Conservation (phyloP, 2,888 invertebrate species). For the Phyto melanocephala region DNA sequence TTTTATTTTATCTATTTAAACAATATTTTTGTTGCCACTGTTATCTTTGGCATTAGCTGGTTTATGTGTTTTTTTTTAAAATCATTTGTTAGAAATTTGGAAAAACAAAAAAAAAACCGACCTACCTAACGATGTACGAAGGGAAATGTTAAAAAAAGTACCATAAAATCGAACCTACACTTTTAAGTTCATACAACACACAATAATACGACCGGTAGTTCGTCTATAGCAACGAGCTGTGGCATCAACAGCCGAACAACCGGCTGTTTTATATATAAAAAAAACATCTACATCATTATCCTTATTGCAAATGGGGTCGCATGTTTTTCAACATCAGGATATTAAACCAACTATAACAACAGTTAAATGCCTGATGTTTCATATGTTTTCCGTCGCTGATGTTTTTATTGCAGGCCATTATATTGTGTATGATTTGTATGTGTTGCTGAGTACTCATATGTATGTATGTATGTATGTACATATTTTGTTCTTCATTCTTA, state of each 20-base stretch:
- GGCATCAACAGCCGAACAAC: neutral
- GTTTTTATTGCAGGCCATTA: no score
- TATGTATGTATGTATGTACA: no score
- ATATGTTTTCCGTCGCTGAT: neutral
- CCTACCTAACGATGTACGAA: conserved; percentile 37
- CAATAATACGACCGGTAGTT: neutral
- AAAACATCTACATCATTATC: conserved; percentile 21
- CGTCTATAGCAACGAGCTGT: no score
- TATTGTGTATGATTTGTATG: no score
- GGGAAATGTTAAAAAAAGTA: neutral
- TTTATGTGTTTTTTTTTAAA: neutral
- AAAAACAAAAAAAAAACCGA: conserved; percentile 20
- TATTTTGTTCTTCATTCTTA: no score
- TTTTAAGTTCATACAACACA: no score
- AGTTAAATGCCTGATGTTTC: conserved; percentile 42
- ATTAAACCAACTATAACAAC: conserved; percentile 52
- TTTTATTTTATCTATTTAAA: no score
- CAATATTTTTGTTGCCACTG: neutral
- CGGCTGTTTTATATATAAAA: conserved; percentile 25
- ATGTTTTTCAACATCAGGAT: conserved; percentile 52
- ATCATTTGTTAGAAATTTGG: neutral
- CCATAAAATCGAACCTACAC: conserved; percentile 27
- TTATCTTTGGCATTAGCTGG: neutral
- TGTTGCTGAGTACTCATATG: no score
- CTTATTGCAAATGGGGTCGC: conserved; percentile 60